phyloP scores from a whole-genome alignment of 1,140 invertebrate species.

The Drosophila kikkawai region DNA sequence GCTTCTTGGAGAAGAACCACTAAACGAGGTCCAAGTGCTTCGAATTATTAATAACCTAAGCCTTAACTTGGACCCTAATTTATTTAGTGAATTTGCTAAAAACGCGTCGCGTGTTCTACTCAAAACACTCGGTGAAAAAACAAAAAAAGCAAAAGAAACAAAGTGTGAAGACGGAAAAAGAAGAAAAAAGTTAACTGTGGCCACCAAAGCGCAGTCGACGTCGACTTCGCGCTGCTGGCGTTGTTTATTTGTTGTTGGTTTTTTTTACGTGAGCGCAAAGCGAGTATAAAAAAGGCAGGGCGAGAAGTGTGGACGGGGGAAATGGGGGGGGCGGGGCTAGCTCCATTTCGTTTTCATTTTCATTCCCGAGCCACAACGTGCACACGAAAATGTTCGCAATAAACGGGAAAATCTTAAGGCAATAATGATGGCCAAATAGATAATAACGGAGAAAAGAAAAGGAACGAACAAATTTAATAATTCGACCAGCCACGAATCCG shows the following conservation, averaged over 20 bases:
- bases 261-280: conserved; percentile 18
- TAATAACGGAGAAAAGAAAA: conserved; percentile 4
- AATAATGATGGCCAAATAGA: conserved; percentile 22
- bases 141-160: background rate
- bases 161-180: conserved; percentile 9
- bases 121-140: background rate
- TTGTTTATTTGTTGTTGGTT: conserved; percentile 48
- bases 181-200: conserved; percentile 50
- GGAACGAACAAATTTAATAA: conserved; percentile 6
- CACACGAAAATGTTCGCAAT: conserved; percentile 3
- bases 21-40: conserved; percentile 19
- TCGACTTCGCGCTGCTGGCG: conserved; percentile 22
- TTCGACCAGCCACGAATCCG: conserved; percentile 10
- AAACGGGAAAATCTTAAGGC: conserved; percentile 15
- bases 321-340: conserved; percentile 12
- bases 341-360: conserved; percentile 6
- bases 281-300: conserved; percentile 12
- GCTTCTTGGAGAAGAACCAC: conserved; percentile 32
- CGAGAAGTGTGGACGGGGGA: conserved; percentile 7
- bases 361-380: conserved; percentile 13
- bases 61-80: background rate
- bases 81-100: conserved; percentile 11
- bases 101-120: conserved; percentile 18
- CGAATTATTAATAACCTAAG: conserved; percentile 18
- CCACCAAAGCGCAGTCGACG: conserved; percentile 42